A percentile compares a stretch with the other conserved stretches of the same genome.
Conservation (phyloP, 2,797 vertebrate genomes). For the Peromyscus eremicus region DNA sequence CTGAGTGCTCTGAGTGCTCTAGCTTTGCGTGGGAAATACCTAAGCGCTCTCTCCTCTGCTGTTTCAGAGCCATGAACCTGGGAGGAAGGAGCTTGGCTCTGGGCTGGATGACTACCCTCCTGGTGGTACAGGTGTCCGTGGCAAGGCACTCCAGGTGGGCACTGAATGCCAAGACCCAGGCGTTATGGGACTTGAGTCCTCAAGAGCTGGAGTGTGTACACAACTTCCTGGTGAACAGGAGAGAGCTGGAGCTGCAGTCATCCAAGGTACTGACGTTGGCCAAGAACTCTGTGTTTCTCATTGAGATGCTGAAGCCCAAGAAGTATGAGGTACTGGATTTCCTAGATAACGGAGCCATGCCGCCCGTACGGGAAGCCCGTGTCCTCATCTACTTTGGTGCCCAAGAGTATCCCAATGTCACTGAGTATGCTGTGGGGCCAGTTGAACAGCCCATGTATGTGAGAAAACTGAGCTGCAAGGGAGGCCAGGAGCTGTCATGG, state of each 20-base stretch:
- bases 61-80: constrained; percentile 46
- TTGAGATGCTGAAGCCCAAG: not conserved
- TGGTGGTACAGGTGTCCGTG: not conserved
- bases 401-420: not conserved
- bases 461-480: not conserved
- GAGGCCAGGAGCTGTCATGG: not conserved
- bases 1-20: fast-evolving
- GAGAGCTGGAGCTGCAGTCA: not conserved
- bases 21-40: not conserved
- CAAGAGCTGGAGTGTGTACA: not conserved
- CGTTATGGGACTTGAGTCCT: not conserved
- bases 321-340: not conserved
- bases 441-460: not conserved
- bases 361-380: not conserved
- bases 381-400: constrained; percentile 5
- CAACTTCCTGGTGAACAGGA: not conserved
- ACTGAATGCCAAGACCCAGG: too few relatives aligned
- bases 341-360: not conserved
- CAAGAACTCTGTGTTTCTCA: not conserved
- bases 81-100: not conserved
- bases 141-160: fast-evolving
- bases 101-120: not conserved
- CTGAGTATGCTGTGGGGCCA: not conserved
- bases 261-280: not conserved
- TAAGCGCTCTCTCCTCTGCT: not conserved